Base-by-base conservation (phyloP, 2,888 invertebrate species). In the Galerucella pusilla region DNA sequence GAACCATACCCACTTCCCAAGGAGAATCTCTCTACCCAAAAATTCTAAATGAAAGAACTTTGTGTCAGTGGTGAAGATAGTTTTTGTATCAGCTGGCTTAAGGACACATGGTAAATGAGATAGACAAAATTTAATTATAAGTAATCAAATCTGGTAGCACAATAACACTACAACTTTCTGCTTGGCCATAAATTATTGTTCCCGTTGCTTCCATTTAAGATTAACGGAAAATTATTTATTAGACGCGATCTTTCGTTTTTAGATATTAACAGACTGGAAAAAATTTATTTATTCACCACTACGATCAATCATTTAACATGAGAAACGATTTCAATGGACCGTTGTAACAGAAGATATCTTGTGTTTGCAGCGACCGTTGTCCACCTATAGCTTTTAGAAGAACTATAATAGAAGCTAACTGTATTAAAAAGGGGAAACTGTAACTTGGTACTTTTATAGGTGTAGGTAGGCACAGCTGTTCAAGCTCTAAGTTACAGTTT, bases 101-200 rank as follows among this genome's bases (percentile, higher is more conserved):
- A 12, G 14, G 12, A 14, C 14, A 14, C 14, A 14, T 49, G 49
- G 49, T 49, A 49, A 49, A 12, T 14, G 49, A 49, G 49, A 12
- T 49, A 14, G 49, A 49, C 49, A 49, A 49, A 14, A 49, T 14
- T 49, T 57, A 57, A 9, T 57, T 57, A 9, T 16, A 20, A 20
- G 20, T 10, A 57, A 3, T 57, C 20, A 20, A 57, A 57, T 64
- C 16, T 64, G 45, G 16, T 64, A 45, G 20, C 64, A 64, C 45
- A n/a, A 16, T 65, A 45, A 46, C 64, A 65, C 64, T 49, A 28
- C 64, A 12, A 65, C n/a, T 65, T 65, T 65, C 20, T 12, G 16
- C n/a, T 45, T 65, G 64, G 64, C 46, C 20, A 65, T 65, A 9
- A 63, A 57, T 10, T 10, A 16, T 57, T 9, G 57, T 20, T 57